Conservation (phyloP, 2,113 vertebrate genomes). For the Semnornis frantzii region DNA sequence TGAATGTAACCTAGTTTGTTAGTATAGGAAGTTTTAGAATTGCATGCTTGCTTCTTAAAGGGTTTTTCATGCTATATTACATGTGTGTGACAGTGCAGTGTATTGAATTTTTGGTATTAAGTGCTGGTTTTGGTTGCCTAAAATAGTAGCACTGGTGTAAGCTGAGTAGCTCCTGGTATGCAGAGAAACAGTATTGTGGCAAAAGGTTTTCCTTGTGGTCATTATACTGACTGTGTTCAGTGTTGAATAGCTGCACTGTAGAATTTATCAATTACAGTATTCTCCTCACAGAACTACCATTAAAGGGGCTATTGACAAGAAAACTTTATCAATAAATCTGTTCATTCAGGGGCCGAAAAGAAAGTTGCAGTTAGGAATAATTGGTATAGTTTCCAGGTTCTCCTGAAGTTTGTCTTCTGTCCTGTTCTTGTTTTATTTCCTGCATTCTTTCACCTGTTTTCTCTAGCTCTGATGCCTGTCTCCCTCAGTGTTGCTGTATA, state of each 20-base stretch:
- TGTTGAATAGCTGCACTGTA: neutral
- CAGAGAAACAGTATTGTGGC: conserved; percentile 31
- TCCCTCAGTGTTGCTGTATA: neutral
- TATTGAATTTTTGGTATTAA: conserved; percentile 52
- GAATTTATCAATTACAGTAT: neutral
- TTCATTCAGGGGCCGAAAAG: neutral
- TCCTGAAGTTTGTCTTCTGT: neutral
- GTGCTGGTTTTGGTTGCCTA: conserved; percentile 41
- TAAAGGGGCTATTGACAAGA: neutral
- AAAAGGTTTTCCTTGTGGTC: conserved; percentile 31
- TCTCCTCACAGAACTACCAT: neutral
- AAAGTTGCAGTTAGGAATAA: neutral
- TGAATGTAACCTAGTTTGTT: neutral
- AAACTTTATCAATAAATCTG: neutral
- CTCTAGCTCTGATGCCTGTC: neutral
- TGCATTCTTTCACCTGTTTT: neutral
- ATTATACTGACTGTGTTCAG: neutral
- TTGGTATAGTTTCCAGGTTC: neutral
- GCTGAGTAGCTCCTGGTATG: conserved; percentile 40
- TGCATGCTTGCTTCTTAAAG: neutral
- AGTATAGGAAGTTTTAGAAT: neutral
- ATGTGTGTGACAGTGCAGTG: neutral
- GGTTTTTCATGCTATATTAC: neutral
- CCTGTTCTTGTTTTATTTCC: neutral
- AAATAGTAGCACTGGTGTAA: conserved; percentile 52